A percentile compares a stretch with the other conserved stretches of the same genome.
These are phyloP conservation scores for Hydrolagus affinis DNA, from an alignment of 2,113 vertebrate species.

Conservation along the genomic window DNA sequence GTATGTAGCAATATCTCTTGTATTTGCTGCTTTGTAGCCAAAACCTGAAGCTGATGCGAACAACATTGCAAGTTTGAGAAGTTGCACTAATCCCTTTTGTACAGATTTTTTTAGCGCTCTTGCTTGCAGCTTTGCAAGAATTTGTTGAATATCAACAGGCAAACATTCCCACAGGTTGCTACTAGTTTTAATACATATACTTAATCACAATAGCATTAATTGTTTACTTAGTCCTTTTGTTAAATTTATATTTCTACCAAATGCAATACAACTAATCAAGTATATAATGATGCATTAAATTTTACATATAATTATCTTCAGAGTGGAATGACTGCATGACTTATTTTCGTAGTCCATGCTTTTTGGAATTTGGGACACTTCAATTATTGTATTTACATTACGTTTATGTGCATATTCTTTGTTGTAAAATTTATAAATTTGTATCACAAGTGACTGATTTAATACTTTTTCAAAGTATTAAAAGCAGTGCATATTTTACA, in stretches of 20 bases:
- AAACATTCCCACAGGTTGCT: slow-evolving; percentile 8
- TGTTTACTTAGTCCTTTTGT: neutral
- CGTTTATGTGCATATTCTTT: neutral
- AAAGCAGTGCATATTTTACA: neutral
- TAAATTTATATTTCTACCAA: neutral
- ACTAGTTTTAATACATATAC: slow-evolving; percentile 7
- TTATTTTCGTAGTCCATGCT: slow-evolving; percentile 12
- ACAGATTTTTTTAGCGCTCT: slow-evolving; percentile 2
- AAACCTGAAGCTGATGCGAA: slow-evolving; percentile 63
- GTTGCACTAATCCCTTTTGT: slow-evolving; percentile 53
- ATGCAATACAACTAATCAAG: neutral
- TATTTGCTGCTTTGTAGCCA: slow-evolving; percentile 61
- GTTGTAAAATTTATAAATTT: slow-evolving; percentile 23
- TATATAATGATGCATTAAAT: neutral
- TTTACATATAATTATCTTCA: neutral
- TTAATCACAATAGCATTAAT: neutral
- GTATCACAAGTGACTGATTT: neutral
- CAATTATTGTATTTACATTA: slow-evolving; percentile 17
- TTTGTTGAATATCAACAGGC: slow-evolving; percentile 40
- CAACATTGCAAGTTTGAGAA: slow-evolving; percentile 50
- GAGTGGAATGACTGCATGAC: neutral
- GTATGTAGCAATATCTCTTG: slow-evolving; percentile 54
- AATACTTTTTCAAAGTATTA: slow-evolving; percentile 23
- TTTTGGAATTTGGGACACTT: neutral
- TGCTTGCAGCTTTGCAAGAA: slow-evolving; percentile 51